These are phyloP conservation scores for Machimus rusticus DNA, from an alignment of 2,888 invertebrate genomes.

Conservation along the genomic window DNA sequence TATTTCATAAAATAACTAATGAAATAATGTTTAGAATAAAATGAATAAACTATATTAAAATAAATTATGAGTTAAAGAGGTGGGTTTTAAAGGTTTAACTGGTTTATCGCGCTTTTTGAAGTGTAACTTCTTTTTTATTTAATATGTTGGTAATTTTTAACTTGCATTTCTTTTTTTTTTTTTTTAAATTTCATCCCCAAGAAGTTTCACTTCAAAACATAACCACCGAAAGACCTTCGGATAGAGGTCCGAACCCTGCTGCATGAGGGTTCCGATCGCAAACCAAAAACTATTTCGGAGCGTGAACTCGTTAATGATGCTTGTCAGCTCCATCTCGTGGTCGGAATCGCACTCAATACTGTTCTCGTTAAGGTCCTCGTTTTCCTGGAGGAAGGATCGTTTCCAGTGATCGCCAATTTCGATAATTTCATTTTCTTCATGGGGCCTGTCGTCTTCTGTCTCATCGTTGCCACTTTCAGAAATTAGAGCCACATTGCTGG, in stretches of 20 bases:
- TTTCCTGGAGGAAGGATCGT: not conserved
- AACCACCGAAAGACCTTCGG: constrained; percentile 74
- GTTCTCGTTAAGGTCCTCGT: not conserved
- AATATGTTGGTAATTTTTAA: too few relatives aligned
- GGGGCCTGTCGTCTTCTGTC: not conserved
- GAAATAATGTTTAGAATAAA: too few relatives aligned
- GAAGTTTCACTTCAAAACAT: not conserved
- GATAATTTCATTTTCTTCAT: not conserved
- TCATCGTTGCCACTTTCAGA: not conserved
- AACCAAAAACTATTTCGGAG: constrained; percentile 95
- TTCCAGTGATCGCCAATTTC: not conserved
- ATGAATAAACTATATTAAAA: too few relatives aligned
- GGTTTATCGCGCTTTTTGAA: too few relatives aligned
- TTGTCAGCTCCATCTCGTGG: constrained; percentile 54
- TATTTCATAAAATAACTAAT: too few relatives aligned
- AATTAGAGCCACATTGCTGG: not conserved
- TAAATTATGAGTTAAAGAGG: too few relatives aligned
- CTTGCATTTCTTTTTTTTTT: too few relatives aligned
- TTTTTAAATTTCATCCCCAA: not conserved
- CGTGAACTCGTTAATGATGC: constrained; percentile 81
- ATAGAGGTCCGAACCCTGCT: constrained; percentile 90
- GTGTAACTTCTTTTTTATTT: too few relatives aligned
- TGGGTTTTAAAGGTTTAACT: too few relatives aligned
- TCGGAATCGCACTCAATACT: constrained; percentile 43
- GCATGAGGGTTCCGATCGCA: constrained; percentile 92